Evolutionary conservation across 2,888 invertebrate species (phyloP).

Genomic region (Trisateles emortualis): DNA sequence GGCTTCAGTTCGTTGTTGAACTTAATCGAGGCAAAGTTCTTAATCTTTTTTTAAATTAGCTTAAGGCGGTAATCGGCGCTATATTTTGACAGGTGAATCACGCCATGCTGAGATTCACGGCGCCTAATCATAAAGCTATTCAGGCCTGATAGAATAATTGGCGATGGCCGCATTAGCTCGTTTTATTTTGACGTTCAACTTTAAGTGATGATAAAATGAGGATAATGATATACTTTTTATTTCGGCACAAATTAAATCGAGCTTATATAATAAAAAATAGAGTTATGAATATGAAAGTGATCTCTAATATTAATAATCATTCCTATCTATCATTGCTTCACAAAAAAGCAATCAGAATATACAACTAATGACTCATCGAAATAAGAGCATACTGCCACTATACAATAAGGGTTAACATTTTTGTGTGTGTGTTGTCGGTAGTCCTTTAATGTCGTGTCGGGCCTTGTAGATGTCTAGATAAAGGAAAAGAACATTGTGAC

Average conservation of each 20-base stretch:
- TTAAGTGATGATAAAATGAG: not conserved
- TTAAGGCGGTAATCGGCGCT: conserved; percentile 23
- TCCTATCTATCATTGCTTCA: not conserved
- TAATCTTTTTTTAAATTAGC: conserved; percentile 42
- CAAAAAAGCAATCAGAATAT: not conserved
- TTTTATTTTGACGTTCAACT: not conserved
- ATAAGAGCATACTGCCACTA: conserved; percentile 28
- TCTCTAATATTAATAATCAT: too few species aligned
- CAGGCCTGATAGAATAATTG: conserved; percentile 10
- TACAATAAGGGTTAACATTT: conserved; percentile 54
- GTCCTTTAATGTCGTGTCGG: conserved; percentile 69
- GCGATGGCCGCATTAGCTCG: not conserved
- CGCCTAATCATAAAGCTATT: conserved; percentile 5
- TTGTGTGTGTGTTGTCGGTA: conserved; percentile 62
- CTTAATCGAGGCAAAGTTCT: conserved; percentile 44
- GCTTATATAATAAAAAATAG: too few species aligned
- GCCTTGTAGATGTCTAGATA: conserved; percentile 78
- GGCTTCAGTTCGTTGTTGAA: conserved; percentile 46
- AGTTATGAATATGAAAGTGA: not conserved
- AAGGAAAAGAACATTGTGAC: conserved; percentile 52
- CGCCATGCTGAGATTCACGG: conserved; percentile 3
- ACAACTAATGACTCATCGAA: conserved; percentile 19
- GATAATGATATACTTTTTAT: not conserved
- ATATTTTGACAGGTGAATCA: conserved; percentile 35
- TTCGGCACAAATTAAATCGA: not conserved